Evolutionary conservation across 1,140 invertebrate species (phyloP).

Genomic region (Scaptomyza pallida): DNA sequence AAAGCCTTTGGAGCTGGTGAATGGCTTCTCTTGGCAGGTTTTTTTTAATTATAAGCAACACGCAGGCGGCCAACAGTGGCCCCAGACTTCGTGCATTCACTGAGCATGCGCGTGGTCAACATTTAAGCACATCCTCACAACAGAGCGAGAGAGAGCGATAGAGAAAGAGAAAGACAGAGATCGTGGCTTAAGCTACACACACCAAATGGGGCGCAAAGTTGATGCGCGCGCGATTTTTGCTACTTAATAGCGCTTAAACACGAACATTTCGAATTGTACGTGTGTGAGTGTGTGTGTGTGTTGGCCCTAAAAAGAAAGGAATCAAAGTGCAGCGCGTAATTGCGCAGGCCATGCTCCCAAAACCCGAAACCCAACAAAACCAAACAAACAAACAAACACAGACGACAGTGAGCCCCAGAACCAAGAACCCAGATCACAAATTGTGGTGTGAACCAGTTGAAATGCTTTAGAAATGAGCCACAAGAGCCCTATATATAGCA

Average conservation of each 20-base stretch:
- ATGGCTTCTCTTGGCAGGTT: constrained; percentile 57
- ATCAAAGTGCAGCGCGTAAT: constrained; percentile 80
- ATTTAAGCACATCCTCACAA: constrained; percentile 14
- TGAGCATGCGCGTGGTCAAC: constrained; percentile 76
- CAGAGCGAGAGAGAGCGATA: no score
- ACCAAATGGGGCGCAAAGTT: constrained; percentile 25
- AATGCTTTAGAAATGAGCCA: not conserved
- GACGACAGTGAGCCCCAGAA: constrained; percentile 36
- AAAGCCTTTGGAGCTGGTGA: not conserved
- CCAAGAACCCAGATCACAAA: constrained; percentile 51
- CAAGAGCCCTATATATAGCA: constrained; percentile 24
- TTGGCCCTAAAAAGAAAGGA: constrained; percentile 22
- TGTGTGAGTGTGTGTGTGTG: not conserved
- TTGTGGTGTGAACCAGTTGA: constrained; percentile 72
- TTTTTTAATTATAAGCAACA: constrained; percentile 83
- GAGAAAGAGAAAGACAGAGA: no score
- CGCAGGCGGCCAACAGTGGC: constrained; percentile 62
- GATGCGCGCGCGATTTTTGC: constrained; percentile 81
- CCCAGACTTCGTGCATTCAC: constrained; percentile 43
- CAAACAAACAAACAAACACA: constrained; percentile 59
- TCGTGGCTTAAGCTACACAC: not conserved
- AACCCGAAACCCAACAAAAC: constrained; percentile 2
- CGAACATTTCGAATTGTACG: constrained; percentile 83
- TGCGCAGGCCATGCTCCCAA: constrained; percentile 46
- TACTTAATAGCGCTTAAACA: constrained; percentile 84